These are phyloP conservation scores for Sapajus apella DNA, from an alignment of 2,113 vertebrate genomes.

Conservation along the genomic window DNA sequence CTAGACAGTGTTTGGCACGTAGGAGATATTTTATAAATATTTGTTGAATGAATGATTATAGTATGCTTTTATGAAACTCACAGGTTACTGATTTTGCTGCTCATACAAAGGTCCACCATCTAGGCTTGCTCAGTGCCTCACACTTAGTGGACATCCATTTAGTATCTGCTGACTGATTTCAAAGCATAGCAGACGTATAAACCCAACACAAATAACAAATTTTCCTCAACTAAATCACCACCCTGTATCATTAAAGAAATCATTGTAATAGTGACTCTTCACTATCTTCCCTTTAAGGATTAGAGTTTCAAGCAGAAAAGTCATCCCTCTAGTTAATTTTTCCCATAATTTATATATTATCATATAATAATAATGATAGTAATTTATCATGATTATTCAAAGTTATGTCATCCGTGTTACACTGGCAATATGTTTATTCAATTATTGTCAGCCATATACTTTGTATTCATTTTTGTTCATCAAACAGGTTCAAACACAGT, in stretches of 20 bases:
- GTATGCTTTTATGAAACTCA: background rate
- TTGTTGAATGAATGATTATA: background rate
- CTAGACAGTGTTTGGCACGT: background rate
- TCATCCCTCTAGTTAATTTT: background rate
- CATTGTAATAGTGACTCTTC: background rate
- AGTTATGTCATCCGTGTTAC: background rate
- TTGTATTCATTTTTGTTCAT: background rate
- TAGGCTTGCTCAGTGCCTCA: background rate
- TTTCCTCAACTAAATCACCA: background rate
- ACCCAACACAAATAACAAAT: background rate
- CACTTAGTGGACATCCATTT: background rate
- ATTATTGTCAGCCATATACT: background rate
- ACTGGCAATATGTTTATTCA: background rate
- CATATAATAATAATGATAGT: no score
- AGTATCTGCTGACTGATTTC: background rate
- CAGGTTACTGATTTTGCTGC: background rate
- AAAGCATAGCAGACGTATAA: background rate
- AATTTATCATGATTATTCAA: background rate
- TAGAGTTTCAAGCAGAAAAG: background rate
- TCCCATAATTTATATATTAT: background rate
- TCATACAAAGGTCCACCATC: background rate
- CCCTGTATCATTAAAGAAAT: background rate
- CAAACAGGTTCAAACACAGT: background rate
- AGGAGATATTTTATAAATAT: background rate
- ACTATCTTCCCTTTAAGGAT: background rate